Percentiles rank a stretch among this genome's conserved stretches.
Evolutionary conservation across 2,888 invertebrate genomes (phyloP).

Genomic region (Xanthorhoe spadicearia): DNA sequence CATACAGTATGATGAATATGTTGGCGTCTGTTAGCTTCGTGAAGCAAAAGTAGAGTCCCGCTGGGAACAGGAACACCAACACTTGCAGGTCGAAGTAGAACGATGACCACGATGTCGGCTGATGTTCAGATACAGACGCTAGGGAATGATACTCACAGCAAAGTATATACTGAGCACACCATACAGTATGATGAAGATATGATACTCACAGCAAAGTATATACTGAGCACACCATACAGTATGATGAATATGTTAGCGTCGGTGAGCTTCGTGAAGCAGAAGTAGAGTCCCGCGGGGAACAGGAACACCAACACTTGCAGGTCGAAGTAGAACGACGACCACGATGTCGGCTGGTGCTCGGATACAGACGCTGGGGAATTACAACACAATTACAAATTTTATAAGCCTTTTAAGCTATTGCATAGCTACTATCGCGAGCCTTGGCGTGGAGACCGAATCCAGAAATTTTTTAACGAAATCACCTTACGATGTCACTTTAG

Average conservation of each 20-base stretch:
- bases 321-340: slow-evolving; percentile 99
- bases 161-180: slow-evolving; percentile 99
- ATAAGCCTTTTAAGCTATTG: no score
- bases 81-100: slow-evolving; percentile 99
- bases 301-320: slow-evolving; percentile 97
- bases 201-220: slow-evolving; percentile 97
- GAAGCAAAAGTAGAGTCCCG: slow-evolving; percentile 99
- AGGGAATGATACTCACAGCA: slow-evolving; percentile 82
- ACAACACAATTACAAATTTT: no score
- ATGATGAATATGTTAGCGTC: slow-evolving; percentile 99
- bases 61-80: slow-evolving; percentile 97
- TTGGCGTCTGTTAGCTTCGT: slow-evolving; percentile 96
- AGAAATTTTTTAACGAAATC: no score
- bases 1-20: slow-evolving; percentile 98
- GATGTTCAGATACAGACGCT: slow-evolving; percentile 98
- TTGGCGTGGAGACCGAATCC: no score
- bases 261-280: slow-evolving; percentile 96
- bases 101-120: slow-evolving; percentile 99
- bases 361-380: slow-evolving; percentile 91
- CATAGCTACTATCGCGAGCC: no score
- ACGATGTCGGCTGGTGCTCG: slow-evolving; percentile 99
- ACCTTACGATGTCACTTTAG: no score
- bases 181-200: slow-evolving; percentile 98
- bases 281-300: slow-evolving; percentile 98
- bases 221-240: slow-evolving; percentile 98